Base-by-base conservation (phyloP, 2,113 vertebrate genomes). In the Neotoma lepida region DNA sequence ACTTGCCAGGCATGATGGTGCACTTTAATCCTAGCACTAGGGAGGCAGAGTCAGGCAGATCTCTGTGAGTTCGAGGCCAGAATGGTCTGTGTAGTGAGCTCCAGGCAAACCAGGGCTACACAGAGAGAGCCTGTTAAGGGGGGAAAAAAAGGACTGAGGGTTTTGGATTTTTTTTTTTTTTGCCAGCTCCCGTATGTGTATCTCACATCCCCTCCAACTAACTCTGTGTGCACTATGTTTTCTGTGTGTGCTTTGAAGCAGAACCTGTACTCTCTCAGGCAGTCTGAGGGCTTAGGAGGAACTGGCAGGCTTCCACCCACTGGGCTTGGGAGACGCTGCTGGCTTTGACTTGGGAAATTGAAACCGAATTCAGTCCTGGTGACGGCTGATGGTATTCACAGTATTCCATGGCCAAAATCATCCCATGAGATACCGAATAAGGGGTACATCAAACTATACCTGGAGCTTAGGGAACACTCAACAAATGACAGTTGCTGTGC, bases 271-370 rank as follows among this genome's bases (percentile, higher is more conserved):
- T 39, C 64, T 90, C 15, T 63, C 66, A 39, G 54, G 35, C 64
- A 85, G 18, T 35, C 77, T 89, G 70, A 33, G 41, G 39, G 39
- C 46, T 44, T 12, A 4, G 41, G 61, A 46, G 41, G 28, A 12
- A 82, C 17, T 70, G 46, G 28, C 51, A 28, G 44, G 28, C 15
- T 93, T 93, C 80, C 2, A 17, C 4, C 41, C 56, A 39, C 28
- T 14, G 30, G 77, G n/a, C 24, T 8, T 46, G 2, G 66, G 33
- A 77, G 56, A 44, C 28, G 9, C 33, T 49, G 0, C 3, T 24
- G 80, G 49, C 15, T 64, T 88, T 73, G 54, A 86, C 61, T 66
- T 89, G 73, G 68, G 73, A 81, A 94, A 61, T 78, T 78, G 46
- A 63, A 86, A 66, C 39, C 81, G 81, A 54, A 35, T 85, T 84